These are phyloP conservation scores for Elmis aenea DNA, from an alignment of 2,888 invertebrate species.

Conservation along the genomic window DNA sequence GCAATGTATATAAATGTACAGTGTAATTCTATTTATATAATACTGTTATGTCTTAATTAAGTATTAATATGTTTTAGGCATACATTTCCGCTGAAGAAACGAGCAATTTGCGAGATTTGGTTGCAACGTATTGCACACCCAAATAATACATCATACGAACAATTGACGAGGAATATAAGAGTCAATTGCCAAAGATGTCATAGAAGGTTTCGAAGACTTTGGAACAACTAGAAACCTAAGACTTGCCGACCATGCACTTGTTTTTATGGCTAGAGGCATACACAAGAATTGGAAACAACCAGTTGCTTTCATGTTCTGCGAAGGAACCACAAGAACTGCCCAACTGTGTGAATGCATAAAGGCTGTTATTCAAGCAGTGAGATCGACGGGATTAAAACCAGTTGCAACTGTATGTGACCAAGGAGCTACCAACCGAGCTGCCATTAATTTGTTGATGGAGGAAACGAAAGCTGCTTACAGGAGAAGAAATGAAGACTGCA, in stretches of 20 bases:
- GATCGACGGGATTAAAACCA: conserved; percentile 22
- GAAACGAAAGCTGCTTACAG: too few relatives aligned
- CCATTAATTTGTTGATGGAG: conserved; percentile 3
- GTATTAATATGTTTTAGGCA: too few relatives aligned
- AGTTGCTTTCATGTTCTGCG: conserved; percentile 22
- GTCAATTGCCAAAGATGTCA: too few relatives aligned
- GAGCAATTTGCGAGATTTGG: conserved; percentile 24
- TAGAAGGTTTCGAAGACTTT: conserved; percentile 23
- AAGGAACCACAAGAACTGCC: conserved; percentile 14
- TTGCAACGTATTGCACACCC: conserved; percentile 15
- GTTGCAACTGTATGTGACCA: conserved; percentile 32
- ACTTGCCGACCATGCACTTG: conserved; percentile 25
- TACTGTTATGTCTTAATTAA: too few relatives aligned
- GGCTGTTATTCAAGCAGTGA: conserved; percentile 12
- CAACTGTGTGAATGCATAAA: too few relatives aligned
- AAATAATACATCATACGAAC: too few relatives aligned
- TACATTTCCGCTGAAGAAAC: too few relatives aligned
- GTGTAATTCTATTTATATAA: too few relatives aligned
- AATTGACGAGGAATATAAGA: too few relatives aligned
- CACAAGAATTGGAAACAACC: conserved; percentile 32
- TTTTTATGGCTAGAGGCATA: conserved; percentile 26
- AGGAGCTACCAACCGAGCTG: conserved; percentile 24
- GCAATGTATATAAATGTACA: too few relatives aligned
- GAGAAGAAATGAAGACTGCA: too few relatives aligned
- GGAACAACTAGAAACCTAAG: conserved; percentile 11